A percentile compares a stretch with the other conserved stretches of the same genome.
phyloP scores from a whole-genome alignment of 2,888 invertebrate genomes.

The Labia minor region DNA sequence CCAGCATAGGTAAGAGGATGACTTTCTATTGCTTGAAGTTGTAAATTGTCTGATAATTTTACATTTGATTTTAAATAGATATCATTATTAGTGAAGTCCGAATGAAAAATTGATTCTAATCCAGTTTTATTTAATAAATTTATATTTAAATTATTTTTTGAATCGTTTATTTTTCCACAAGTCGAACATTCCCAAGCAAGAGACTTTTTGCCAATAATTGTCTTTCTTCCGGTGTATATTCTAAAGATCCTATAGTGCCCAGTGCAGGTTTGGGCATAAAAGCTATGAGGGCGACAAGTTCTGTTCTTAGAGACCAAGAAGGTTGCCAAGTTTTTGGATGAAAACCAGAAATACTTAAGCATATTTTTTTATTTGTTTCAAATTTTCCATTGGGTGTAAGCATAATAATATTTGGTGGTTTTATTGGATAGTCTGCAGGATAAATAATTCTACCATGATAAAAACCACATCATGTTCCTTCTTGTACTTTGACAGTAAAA shows the following conservation, averaged over 20 bases:
- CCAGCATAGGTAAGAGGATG: no score
- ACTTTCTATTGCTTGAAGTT: no score
- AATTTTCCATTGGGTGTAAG: conserved; percentile 90
- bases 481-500: conserved; percentile 85
- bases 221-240: conserved; percentile 77
- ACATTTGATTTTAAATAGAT: no score
- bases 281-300: conserved; percentile 79
- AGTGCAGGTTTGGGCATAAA: conserved; percentile 87
- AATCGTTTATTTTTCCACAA: conserved; percentile 45
- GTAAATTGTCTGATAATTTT: no score
- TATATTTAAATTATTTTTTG: conserved; percentile 29
- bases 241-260: conserved; percentile 83
- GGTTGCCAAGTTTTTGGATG: conserved; percentile 99
- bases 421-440: conserved; percentile 93
- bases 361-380: conserved; percentile 87
- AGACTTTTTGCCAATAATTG: conserved; percentile 63
- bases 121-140: no score
- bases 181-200: conserved; percentile 49
- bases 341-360: conserved; percentile 87
- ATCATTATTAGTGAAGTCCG: no score
- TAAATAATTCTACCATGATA: conserved; percentile 87
- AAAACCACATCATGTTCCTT: conserved; percentile 76
- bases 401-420: conserved; percentile 88
- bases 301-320: conserved; percentile 91
- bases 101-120: no score